Evolutionary conservation across 2,797 vertebrate species (phyloP).

Genomic region (Danio albolineatus): DNA sequence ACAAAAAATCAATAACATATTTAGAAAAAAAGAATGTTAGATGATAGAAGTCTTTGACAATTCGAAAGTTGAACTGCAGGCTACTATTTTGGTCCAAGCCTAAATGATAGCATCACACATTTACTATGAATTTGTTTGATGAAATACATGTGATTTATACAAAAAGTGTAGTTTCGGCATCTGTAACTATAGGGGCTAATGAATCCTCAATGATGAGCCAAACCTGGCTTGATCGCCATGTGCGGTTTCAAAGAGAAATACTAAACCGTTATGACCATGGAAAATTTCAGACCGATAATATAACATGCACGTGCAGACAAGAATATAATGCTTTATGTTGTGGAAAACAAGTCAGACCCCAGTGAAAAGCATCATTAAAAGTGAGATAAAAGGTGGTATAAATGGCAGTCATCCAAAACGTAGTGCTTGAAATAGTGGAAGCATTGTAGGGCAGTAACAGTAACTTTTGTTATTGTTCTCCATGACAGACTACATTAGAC

Average conservation of each 20-base stretch:
- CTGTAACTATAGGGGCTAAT: background rate
- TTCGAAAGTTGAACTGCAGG: too few relatives aligned
- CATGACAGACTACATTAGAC: background rate
- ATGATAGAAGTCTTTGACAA: too few relatives aligned
- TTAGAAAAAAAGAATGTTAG: too few relatives aligned
- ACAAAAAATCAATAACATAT: too few relatives aligned
- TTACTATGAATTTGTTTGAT: too few relatives aligned
- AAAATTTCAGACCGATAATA: constrained; percentile 9
- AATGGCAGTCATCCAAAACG: background rate
- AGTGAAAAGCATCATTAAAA: background rate
- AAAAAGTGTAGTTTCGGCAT: constrained; percentile 3
- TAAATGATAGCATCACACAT: too few relatives aligned
- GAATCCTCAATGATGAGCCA: background rate
- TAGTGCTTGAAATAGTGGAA: background rate
- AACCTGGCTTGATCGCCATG: background rate
- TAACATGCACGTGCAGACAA: background rate
- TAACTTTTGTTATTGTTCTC: background rate
- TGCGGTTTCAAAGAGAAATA: background rate
- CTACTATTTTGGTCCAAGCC: too few relatives aligned
- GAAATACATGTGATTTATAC: too few relatives aligned
- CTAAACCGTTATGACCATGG: constrained; percentile 7
- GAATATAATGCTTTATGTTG: background rate
- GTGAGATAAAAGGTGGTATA: constrained; percentile 7
- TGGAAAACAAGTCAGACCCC: background rate
- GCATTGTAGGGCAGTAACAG: background rate